Base-by-base conservation (phyloP, 37 sponge, comb jelly and placozoan species). In the Mnemiopsis leidyi region DNA sequence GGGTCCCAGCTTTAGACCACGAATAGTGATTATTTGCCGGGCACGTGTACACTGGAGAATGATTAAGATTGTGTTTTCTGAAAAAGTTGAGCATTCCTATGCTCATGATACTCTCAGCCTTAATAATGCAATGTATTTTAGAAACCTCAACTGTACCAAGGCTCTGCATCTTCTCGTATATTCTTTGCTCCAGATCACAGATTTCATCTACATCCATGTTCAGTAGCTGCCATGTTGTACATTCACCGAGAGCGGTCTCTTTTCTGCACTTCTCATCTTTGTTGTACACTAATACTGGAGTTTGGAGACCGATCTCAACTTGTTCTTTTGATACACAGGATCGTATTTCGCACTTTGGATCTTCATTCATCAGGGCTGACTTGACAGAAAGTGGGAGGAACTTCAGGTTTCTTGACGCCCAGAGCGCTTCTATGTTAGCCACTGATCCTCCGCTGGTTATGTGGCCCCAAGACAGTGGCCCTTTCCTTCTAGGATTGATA, bases 391-490 rank as follows among this genome's bases (percentile, higher is more conserved):
- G 75, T 5, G 93, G 93, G 3, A 26, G 1, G 93, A 33, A 93
- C 31, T 76, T 93, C 67, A 73, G 2, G 69, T 93, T 93, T 32
- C 93, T 93, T 7, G 93, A n/a, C 1, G 69, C 93, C 93, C 93
- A 93, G 28, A 93, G 39, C 21, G 93, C 69, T 38, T 93, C 93
- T 73, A 93, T 93, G 69, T 93, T 93, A 32, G 93, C 93, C 13
- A 93, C 9, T 2, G 69, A 28, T 0, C 93, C 93, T 33, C 93
- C 93, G 21, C 71, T 29, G 32, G 93, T 93, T 35, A 93, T 20
- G 73, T 93, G 93, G 26, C 93, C 93, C 93, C 93, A 93, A 23
- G 93, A 29, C 2, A 69, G 39, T 13, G 69, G 71, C 29, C 73
- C 79, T 0, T 28, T 34, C 13, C 13, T 48, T 5, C 18, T 34